Evolutionary conservation across 92 coral and sea anemone species (phyloP), one percentile per base, ranked within the genome.

Genomic region (Actinostola sp.): DNA sequence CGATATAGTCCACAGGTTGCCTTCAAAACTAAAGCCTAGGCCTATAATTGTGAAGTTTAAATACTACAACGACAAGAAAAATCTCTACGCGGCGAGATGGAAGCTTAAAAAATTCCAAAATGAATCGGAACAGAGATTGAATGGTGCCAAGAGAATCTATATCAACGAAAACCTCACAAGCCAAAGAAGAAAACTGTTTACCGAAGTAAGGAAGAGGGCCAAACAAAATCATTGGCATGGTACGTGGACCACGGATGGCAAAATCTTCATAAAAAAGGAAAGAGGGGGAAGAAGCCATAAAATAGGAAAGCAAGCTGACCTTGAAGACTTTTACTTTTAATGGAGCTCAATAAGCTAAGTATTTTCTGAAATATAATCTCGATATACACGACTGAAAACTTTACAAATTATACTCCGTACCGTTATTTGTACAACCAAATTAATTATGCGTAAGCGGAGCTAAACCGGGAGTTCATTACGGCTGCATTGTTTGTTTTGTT

Each of bases 91-190:
- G 58, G 73, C 79, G 16, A 63, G 72, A 57, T 46, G 56, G 19
- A 71, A 61, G 32, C 55, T 80, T 14, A 71, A 43, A 27, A 62
- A 36, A 35, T 66, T 45, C n/a, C 44, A 34, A 32, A 15, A 32
- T 32, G 8, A 11, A 1, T 32, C 29, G 24, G 51, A 61, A 61
- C 35, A 61, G 44, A 29, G 56, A 23, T 74, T 73, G 27, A 44
- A 74, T 34, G 62, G 80, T 23, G 78, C 56, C 51, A 49, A 50
- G 44, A 25, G 23, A 17, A 45, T 60, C 13, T 80, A 12, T 33
- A 62, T 70, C 16, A 79, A 61, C 29, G 59, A 71, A 70, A 72
- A 79, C 65, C 44, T 79, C 11, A 71, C 78, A 1, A 61, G 59
- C 23, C 13, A 28, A 43, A 43, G 70, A 4, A 63, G 46, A 49